Evolutionary conservation across 2,888 invertebrate genomes (phyloP).

Genomic region (Amphiduros pacificus): DNA sequence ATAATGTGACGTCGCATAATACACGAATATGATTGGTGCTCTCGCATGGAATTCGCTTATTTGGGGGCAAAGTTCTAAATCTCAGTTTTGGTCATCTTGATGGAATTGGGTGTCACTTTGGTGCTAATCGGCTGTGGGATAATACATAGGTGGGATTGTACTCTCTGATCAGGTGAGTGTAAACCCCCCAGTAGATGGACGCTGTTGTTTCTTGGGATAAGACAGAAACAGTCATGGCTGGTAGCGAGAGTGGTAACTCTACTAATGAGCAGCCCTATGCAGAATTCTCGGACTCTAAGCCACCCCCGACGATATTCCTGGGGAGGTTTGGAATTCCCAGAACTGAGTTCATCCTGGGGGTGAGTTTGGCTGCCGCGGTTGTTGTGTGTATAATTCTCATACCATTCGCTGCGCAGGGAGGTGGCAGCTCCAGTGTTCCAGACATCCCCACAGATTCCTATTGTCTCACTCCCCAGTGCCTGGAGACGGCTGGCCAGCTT

Average conservation of each 20-base stretch:
- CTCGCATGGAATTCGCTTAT: too few species aligned
- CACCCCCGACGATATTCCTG: neutral
- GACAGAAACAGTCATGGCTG: neutral
- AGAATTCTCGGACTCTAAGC: constrained; percentile 6
- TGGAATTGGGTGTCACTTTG: too few species aligned
- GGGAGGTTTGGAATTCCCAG: constrained; percentile 9
- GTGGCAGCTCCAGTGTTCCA: neutral
- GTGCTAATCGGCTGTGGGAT: too few species aligned
- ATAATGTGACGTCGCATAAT: too few species aligned
- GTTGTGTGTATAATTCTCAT: constrained; percentile 36
- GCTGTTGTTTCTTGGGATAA: too few species aligned
- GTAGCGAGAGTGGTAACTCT: neutral
- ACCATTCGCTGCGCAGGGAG: neutral
- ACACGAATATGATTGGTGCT: too few species aligned
- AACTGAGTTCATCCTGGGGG: constrained; percentile 37
- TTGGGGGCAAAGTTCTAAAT: too few species aligned
- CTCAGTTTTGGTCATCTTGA: too few species aligned
- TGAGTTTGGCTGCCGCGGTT: constrained; percentile 30
- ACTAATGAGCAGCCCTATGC: constrained; percentile 1
- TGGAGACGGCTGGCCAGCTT: constrained; percentile 37
- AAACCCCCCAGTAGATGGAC: too few species aligned
- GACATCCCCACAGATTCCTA: too few species aligned
- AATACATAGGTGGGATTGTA: too few species aligned
- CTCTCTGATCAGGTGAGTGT: too few species aligned
- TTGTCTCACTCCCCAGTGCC: constrained; percentile 17